A percentile compares a stretch with the other conserved stretches of the same genome.
Conservation (phyloP, 2,113 vertebrate species). For the Dipodomys ordii region DNA sequence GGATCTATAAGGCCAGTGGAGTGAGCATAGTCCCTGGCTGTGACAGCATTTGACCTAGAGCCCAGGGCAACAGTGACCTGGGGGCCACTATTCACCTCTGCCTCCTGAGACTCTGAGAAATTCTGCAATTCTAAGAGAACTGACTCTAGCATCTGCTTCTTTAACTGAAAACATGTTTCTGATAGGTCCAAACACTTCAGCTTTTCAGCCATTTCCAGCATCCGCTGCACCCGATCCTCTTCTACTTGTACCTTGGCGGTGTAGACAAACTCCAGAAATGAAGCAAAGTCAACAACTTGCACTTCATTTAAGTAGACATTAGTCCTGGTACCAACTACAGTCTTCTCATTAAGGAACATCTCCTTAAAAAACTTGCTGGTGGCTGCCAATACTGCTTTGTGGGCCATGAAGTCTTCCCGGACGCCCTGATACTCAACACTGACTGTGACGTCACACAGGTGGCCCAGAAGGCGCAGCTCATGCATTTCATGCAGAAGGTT, state of each 20-base stretch:
- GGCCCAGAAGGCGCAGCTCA: conserved; percentile 91
- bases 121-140: conserved; percentile 89
- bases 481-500: conserved; percentile 94
- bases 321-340: conserved; percentile 79
- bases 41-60: neutral
- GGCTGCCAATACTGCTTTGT: conserved; percentile 95
- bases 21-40: neutral
- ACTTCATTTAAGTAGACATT: conserved; percentile 90
- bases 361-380: conserved; percentile 97
- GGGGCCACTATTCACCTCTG: conserved; percentile 67
- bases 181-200: conserved; percentile 93
- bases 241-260: conserved; percentile 92
- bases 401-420: conserved; percentile 92
- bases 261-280: conserved; percentile 96
- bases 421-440: conserved; percentile 93
- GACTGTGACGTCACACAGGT: conserved; percentile 94
- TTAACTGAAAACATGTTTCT: conserved; percentile 90
- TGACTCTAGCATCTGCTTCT: conserved; percentile 90
- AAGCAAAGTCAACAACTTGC: conserved; percentile 89
- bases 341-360: conserved; percentile 89
- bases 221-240: conserved; percentile 89
- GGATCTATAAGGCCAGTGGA: conserved; percentile 1
- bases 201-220: conserved; percentile 90
- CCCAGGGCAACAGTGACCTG: neutral
- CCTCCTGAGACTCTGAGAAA: conserved; percentile 86